Percentiles rank a stretch among this genome's conserved stretches.
Conservation (phyloP, 1,140 invertebrate species). For the Augochlora pura region DNA sequence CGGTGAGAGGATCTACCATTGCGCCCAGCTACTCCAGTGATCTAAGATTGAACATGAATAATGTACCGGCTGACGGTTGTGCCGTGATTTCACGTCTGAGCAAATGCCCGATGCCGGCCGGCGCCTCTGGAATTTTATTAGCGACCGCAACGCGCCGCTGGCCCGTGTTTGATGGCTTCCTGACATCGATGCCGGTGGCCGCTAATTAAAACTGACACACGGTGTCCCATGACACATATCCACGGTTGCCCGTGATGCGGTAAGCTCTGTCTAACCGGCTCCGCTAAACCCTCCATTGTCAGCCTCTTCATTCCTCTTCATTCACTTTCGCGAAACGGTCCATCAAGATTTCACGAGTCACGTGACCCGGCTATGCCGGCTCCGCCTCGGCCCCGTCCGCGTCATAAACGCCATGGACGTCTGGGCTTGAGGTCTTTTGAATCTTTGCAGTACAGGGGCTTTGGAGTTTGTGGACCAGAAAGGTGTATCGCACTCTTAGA, state of each 20-base stretch:
- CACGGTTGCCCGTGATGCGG: conserved; percentile 10
- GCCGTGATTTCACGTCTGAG: conserved; percentile 34
- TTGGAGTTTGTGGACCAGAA: too few species aligned
- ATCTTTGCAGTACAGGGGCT: too few species aligned
- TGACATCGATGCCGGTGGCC: conserved; percentile 48
- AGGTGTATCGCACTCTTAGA: too few species aligned
- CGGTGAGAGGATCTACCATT: background rate
- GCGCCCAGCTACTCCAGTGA: background rate
- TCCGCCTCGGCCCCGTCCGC: background rate
- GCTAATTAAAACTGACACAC: conserved; percentile 65
- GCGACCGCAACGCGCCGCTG: conserved; percentile 49
- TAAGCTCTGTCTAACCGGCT: conserved; percentile 29
- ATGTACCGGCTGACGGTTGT: conserved; percentile 6
- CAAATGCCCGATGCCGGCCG: conserved; percentile 35
- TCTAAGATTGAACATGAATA: conserved; percentile 41
- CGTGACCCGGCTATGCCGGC: background rate
- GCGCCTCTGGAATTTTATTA: conserved; percentile 59
- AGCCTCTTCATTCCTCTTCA: conserved; percentile 19
- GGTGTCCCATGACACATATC: conserved; percentile 59
- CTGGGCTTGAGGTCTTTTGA: too few species aligned
- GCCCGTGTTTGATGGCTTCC: conserved; percentile 54
- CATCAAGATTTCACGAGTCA: conserved; percentile 16
- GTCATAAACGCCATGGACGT: background rate
- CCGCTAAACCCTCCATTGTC: conserved; percentile 33
- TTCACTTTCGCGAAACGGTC: background rate